phyloP scores from a whole-genome alignment of 1,140 invertebrate species.

The Lethrus apterus region DNA sequence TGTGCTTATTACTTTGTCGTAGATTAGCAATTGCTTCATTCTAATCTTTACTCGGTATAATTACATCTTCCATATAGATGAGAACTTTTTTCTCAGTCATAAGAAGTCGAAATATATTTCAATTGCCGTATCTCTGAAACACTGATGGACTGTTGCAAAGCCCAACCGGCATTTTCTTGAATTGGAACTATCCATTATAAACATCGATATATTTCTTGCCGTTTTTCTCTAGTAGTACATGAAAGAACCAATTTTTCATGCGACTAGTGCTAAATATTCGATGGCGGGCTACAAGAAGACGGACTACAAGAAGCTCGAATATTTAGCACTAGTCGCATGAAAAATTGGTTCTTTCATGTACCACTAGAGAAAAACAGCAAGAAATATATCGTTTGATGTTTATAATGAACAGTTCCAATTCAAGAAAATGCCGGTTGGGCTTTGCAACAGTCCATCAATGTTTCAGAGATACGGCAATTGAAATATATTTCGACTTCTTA shows the following conservation, averaged over 20 bases:
- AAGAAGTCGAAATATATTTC: conserved; percentile 23
- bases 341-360: conserved; percentile 31
- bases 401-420: conserved; percentile 17
- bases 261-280: conserved; percentile 22
- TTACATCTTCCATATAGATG: conserved; percentile 14
- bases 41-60: not conserved
- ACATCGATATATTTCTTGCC: conserved; percentile 4
- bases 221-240: conserved; percentile 19
- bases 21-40: not conserved
- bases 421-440: conserved; percentile 2
- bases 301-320: too few species aligned
- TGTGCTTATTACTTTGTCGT: conserved; percentile 14
- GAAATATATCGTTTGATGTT: not conserved
- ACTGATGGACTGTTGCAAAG: conserved; percentile 23
- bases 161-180: conserved; percentile 4
- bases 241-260: conserved; percentile 32
- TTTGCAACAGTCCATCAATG: conserved; percentile 23
- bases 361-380: conserved; percentile 15
- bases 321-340: conserved; percentile 25
- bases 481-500: conserved; percentile 22
- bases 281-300: too few species aligned
- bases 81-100: not conserved
- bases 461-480: conserved; percentile 34
- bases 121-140: conserved; percentile 33
- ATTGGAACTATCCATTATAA: conserved; percentile 17